phyloP scores from a whole-genome alignment of 92 coral and sea anemone genomes.

The Actinostola sp. region DNA sequence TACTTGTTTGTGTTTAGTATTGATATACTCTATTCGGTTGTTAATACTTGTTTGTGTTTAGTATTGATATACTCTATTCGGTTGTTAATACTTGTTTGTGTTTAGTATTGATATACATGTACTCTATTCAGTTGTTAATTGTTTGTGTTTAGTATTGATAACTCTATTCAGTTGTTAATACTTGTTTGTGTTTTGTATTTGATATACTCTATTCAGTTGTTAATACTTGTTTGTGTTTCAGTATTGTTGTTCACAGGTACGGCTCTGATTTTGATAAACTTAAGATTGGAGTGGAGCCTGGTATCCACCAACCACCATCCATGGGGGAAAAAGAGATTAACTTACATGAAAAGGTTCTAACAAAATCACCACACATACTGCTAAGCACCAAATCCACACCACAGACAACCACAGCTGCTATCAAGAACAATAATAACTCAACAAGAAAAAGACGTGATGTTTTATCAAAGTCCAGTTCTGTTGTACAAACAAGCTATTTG shows the following conservation, averaged over 20 bases:
- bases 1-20: too few species aligned
- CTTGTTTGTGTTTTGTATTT: background rate
- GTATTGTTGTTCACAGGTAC: conserved; percentile 53
- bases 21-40: too few species aligned
- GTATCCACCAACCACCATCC: background rate
- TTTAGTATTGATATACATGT: too few species aligned
- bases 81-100: too few species aligned
- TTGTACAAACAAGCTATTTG: conserved; percentile 10
- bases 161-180: too few species aligned
- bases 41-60: too few species aligned
- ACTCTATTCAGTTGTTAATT: too few species aligned
- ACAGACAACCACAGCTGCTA: background rate
- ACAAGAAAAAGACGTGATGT: conserved; percentile 28
- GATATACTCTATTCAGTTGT: background rate
- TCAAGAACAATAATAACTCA: background rate
- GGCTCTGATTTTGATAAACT: conserved; percentile 62
- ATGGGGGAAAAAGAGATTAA: background rate
- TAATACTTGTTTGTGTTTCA: conserved; percentile 13
- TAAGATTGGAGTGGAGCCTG: conserved; percentile 19
- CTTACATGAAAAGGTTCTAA: background rate
- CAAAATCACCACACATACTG: background rate
- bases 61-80: too few species aligned
- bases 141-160: too few species aligned
- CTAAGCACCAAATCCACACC: too few species aligned
- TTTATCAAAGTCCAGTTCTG: background rate